Base-by-base conservation (phyloP, 2,113 vertebrate genomes). In the Poeciliopsis turrubarensis region DNA sequence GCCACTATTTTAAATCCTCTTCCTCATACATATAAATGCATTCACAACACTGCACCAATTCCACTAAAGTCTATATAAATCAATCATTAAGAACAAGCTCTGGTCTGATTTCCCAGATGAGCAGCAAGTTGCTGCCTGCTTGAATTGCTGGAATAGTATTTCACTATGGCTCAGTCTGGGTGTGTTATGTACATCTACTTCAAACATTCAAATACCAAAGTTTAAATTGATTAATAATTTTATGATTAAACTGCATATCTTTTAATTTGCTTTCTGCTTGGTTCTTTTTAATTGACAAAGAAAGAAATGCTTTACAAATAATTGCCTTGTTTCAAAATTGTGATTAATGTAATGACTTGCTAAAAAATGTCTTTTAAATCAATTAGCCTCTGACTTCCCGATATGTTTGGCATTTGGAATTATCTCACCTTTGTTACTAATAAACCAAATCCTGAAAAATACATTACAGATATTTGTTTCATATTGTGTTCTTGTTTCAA, bases 61-160 rank as follows among this genome's bases (percentile, higher is more conserved):
- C 22, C 57, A 34, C 27, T 19, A n/a, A 19, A 71, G 75, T 78
- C 60, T 80, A 79, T 74, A 83, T 69, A 83, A 85, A 78, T 62
- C 65, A 57, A 86, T 89, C 80, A 89, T 85, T 74, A 87, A 82
- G 68, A 86, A 80, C 75, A 73, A 77, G 76, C 70, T 74, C 57
- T 73, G 68, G 65, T 89, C 74, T 86, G 80, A 90, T 91, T 88
- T 92, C 89, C 90, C 89, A 74, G 72, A 87, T 83, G 89, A 89
- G 81, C 79, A 71, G 63, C 88, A 90, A 86, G 71, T 85, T 80
- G 76, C 86, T 76, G 65, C 78, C 72, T 75, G 57, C 68, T 78
- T 79, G 73, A 81, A 73, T 65, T 74, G 34, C 75, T 69, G 51
- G 61, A 73, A 68, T 61, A 76, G 60, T 85, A 41, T 41, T 70